phyloP scores from a whole-genome alignment of 2,113 vertebrate species.

The Campylomormyrus numenius region DNA sequence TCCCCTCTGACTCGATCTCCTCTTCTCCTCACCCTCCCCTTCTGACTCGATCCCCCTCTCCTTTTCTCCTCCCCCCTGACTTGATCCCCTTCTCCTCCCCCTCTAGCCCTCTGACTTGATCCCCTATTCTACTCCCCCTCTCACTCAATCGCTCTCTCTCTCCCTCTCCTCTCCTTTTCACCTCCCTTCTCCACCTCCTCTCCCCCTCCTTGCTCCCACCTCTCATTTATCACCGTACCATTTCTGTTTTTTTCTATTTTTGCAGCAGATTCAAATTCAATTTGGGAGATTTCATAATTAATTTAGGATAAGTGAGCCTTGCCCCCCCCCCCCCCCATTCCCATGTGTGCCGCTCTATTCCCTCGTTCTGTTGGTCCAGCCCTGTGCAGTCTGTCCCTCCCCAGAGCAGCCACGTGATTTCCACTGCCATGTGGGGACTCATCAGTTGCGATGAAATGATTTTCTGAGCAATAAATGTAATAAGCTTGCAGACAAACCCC shows the following conservation, averaged over 20 bases:
- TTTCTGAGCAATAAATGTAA: not conserved
- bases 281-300: slow-evolving; percentile 5
- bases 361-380: not conserved
- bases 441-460: not conserved
- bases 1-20: not conserved
- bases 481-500: not conserved
- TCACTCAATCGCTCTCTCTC: not conserved
- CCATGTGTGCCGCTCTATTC: not conserved
- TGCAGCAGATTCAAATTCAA: slow-evolving; percentile 15
- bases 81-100: not conserved
- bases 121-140: not conserved
- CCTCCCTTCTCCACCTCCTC: not conserved
- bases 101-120: not conserved
- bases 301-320: not conserved
- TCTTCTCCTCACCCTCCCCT: not conserved
- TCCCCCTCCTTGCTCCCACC: not conserved
- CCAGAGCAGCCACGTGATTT: not conserved
- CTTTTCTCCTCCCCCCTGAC: not conserved
- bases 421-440: not conserved
- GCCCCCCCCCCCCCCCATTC: not conserved
- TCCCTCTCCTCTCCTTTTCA: not conserved
- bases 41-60: not conserved
- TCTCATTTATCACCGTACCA: not conserved
- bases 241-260: slow-evolving; percentile 3
- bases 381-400: not conserved